Base-by-base conservation (phyloP, 53 echinoderm and acorn worm species). In the Hippasteria phrygiana region DNA sequence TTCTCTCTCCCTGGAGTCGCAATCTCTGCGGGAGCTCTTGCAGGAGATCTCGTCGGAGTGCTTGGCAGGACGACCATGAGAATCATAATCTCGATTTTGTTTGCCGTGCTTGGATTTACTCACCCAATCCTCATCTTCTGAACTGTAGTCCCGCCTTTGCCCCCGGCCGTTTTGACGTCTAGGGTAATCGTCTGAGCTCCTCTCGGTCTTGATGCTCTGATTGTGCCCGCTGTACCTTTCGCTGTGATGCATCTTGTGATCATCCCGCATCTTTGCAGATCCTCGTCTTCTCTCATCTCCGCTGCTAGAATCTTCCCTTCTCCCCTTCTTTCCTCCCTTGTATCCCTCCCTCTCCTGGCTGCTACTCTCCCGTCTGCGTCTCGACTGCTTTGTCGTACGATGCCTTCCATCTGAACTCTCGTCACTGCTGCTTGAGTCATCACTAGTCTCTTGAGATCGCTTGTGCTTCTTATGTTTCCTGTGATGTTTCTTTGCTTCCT, bases 381-480 rank as follows among this genome's bases (percentile, higher is more conserved):
- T 65, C 11, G 53, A 73, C 42, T 71, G 37, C 50, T 31, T 78
- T 82, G 31, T 9, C 18, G 55, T 3, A 51, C 51, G 51, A 51
- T 63, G 64, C 24, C 64, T 63, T 63, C 64, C 28, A 10, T 63
- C 64, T 7, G 29, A 31, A 1, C 50, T 77, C 29, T 77, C 50
- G 26, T 77, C 47, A 29, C 50, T 77, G 45, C 8, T 22, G 29
- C 29, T 78, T 13, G 86, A 45, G 3, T 93, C 89, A 26, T 38
- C 33, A 29, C 80, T 74, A 1, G 84, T 77, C 0, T 72, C 17
- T 9, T 65, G 48, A 2, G 18, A 10, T 55, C 79, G 87, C 70
- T 81, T 79, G 37, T 40, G 65, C 80, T 87, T 94, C 66, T 65
- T 90, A 46, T 88, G 56, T 31, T 91, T 80, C 35, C 53, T 74